Conservation (phyloP, 1,140 invertebrate species). For the Drosophila kohkoa region DNA sequence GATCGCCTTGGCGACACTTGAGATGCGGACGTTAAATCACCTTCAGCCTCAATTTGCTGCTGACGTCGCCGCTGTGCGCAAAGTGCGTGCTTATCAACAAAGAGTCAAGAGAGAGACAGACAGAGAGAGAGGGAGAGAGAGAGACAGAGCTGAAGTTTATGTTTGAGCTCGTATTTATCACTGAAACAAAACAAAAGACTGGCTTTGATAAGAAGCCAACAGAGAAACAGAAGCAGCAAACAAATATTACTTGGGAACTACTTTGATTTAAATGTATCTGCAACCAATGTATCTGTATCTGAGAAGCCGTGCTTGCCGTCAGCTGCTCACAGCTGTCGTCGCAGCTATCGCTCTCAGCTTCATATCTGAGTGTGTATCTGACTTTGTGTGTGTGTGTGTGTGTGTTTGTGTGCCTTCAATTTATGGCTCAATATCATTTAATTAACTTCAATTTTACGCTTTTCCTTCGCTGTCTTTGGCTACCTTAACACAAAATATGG, state of each 20-base stretch:
- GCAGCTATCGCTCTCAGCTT: slow-evolving; percentile 1
- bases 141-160: too few relatives aligned
- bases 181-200: slow-evolving; percentile 13
- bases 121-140: too few relatives aligned
- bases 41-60: slow-evolving; percentile 70
- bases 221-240: neutral
- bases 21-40: slow-evolving; percentile 56
- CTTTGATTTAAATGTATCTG: slow-evolving; percentile 17
- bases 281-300: slow-evolving; percentile 12
- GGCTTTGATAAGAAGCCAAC: slow-evolving; percentile 23
- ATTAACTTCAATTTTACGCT: slow-evolving; percentile 75
- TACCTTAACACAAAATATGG: slow-evolving; percentile 56
- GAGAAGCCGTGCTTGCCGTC: slow-evolving; percentile 24
- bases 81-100: slow-evolving; percentile 37
- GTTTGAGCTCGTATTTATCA: slow-evolving; percentile 32
- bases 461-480: slow-evolving; percentile 14
- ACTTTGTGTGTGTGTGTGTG: slow-evolving; percentile 10
- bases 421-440: slow-evolving; percentile 45
- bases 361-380: slow-evolving; percentile 17
- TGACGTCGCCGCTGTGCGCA: neutral
- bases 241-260: too few relatives aligned
- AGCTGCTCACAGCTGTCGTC: slow-evolving; percentile 39
- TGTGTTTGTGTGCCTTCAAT: slow-evolving; percentile 23
- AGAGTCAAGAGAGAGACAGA: neutral
- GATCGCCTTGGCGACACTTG: slow-evolving; percentile 65